These are phyloP conservation scores for Cygnus buccinator DNA, from an alignment of 2,113 vertebrate species.

Conservation along the genomic window DNA sequence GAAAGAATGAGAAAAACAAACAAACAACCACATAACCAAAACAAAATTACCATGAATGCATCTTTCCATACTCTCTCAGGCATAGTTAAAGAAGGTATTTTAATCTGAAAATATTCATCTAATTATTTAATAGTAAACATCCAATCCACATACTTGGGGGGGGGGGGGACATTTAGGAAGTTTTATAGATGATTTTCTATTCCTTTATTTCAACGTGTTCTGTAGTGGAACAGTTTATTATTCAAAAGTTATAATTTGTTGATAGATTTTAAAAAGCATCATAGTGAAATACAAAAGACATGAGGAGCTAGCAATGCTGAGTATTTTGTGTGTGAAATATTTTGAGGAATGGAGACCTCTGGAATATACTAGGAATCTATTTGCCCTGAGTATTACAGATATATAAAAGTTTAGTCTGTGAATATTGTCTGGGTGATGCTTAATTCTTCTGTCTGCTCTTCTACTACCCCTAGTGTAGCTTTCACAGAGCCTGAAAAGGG, in stretches of 20 bases:
- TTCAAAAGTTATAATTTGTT: not conserved
- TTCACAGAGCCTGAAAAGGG: slow-evolving; percentile 91
- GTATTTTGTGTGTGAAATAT: not conserved
- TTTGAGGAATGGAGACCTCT: not conserved
- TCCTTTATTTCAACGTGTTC: not conserved
- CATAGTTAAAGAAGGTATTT: not conserved
- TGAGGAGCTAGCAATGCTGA: not conserved
- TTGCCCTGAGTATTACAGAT: not conserved
- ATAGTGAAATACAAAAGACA: not conserved
- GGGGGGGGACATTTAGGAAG: not conserved
- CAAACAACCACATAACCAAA: not conserved
- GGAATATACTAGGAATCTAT: not conserved
- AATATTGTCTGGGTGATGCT: slow-evolving; percentile 80
- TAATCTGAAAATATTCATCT: not conserved
- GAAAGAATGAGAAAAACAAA: not conserved
- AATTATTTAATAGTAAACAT: not conserved
- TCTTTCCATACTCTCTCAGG: not conserved
- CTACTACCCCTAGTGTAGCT: slow-evolving; percentile 99
- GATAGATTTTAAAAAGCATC: not conserved
- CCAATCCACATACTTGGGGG: not conserved
- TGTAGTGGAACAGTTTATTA: not conserved
- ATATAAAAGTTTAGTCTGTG: slow-evolving; percentile 43
- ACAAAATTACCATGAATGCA: not conserved
- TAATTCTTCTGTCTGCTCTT: slow-evolving; percentile 91
- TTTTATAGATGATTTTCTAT: not conserved